Conservation (phyloP, 2,797 vertebrate species). For the Poeciliopsis gracilis region DNA sequence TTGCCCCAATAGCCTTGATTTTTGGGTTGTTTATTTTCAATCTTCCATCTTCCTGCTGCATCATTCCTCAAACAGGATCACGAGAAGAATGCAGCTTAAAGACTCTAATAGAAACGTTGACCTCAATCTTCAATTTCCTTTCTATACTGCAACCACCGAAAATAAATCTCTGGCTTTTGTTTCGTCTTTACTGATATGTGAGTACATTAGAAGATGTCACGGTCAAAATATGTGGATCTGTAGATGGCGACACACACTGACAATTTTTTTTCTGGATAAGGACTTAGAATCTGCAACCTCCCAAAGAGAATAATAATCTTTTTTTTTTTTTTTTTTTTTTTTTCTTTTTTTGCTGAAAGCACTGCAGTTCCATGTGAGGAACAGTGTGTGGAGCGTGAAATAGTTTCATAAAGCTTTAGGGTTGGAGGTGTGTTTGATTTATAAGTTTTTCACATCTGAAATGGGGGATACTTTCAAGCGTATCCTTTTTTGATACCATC, state of each 20-base stretch:
- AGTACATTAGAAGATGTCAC: constrained; percentile 9
- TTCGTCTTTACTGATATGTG: constrained; percentile 20
- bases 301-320: constrained; percentile 39
- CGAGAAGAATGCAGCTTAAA: constrained; percentile 68
- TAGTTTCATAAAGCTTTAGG: constrained; percentile 68
- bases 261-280: constrained; percentile 25
- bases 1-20: constrained; percentile 30
- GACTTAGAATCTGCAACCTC: constrained; percentile 10
- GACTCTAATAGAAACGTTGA: constrained; percentile 51
- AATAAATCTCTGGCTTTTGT: constrained; percentile 50
- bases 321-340: constrained; percentile 12
- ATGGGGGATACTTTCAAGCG: constrained; percentile 53
- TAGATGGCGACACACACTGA: neutral
- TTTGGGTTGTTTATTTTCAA: constrained; percentile 40
- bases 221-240: constrained; percentile 5
- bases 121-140: constrained; percentile 66
- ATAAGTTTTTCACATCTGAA: constrained; percentile 60
- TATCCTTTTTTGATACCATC: constrained; percentile 57
- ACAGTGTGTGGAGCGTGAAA: constrained; percentile 70
- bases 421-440: constrained; percentile 65
- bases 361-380: constrained; percentile 48
- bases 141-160: constrained; percentile 49
- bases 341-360: constrained; percentile 35
- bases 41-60: constrained; percentile 41
- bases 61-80: constrained; percentile 71